A percentile compares a stretch with the other conserved stretches of the same genome.
Evolutionary conservation across 1,140 invertebrate genomes (phyloP).

Genomic region (Papilio helenus): DNA sequence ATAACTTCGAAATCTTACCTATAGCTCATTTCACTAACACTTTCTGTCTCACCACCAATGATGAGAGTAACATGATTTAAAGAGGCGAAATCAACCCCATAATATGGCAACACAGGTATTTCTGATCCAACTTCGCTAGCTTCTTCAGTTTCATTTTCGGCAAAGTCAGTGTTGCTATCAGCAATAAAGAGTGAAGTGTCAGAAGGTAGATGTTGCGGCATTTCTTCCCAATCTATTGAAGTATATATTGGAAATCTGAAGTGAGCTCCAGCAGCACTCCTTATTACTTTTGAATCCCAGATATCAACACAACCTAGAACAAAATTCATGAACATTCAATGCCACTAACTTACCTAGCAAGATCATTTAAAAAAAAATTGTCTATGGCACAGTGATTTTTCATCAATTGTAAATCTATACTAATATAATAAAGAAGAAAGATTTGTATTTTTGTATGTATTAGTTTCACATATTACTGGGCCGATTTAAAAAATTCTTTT

Average conservation of each 20-base stretch:
- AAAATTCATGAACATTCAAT: conserved; percentile 29
- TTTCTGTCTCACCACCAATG: conserved; percentile 95
- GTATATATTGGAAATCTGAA: conserved; percentile 89
- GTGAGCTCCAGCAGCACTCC: conserved; percentile 92
- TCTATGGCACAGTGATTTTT: no score
- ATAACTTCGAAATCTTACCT: conserved; percentile 44
- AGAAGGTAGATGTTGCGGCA: conserved; percentile 81
- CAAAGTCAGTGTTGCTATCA: conserved; percentile 84
- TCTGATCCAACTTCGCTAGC: conserved; percentile 51
- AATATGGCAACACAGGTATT: conserved; percentile 86
- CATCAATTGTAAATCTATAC: no score
- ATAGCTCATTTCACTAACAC: conserved; percentile 87
- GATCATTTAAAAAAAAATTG: no score
- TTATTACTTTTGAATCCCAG: conserved; percentile 94
- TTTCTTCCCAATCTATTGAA: conserved; percentile 86
- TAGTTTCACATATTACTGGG: no score
- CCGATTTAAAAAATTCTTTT: no score
- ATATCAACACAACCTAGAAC: conserved; percentile 92
- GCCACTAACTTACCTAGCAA: no score
- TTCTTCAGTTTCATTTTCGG: conserved; percentile 49
- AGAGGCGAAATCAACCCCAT: conserved; percentile 83
- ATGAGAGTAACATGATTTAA: conserved; percentile 85
- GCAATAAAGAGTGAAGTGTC: conserved; percentile 87
- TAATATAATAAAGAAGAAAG: no score
- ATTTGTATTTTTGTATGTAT: no score